These are phyloP conservation scores for Corydoras sp. DNA, from an alignment of 2,113 vertebrate genomes.

Conservation along the genomic window DNA sequence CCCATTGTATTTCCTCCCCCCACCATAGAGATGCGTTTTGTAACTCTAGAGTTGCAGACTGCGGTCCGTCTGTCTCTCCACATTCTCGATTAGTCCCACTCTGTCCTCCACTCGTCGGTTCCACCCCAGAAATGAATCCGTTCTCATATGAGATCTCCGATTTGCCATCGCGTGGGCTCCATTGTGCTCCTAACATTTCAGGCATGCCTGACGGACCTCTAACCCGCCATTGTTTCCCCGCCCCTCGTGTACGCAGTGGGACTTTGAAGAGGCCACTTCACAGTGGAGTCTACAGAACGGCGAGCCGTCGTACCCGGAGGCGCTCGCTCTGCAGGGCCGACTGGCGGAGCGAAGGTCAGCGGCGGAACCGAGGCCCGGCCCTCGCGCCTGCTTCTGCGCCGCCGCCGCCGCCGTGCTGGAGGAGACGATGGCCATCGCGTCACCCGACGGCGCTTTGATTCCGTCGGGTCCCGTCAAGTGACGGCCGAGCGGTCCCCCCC, in stretches of 20 bases:
- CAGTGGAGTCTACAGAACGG: conserved; percentile 48
- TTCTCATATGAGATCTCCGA: no score
- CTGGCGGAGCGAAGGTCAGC: conserved; percentile 35
- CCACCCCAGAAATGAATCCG: no score
- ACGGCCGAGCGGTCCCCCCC: not conserved
- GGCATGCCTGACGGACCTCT: not conserved
- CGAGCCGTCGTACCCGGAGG: conserved; percentile 29
- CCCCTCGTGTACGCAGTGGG: conserved; percentile 59
- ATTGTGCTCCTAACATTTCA: no score
- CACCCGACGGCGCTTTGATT: conserved; percentile 1
- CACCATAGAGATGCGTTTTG: no score
- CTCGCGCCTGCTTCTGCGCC: conserved; percentile 23
- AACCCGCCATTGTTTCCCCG: not conserved
- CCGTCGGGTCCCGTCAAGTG: conserved; percentile 22
- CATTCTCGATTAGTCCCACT: no score
- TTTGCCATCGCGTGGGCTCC: no score
- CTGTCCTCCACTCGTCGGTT: no score
- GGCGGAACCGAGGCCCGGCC: conserved; percentile 14
- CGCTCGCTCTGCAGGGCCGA: conserved; percentile 50
- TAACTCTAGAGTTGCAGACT: no score
- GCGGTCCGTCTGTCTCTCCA: no score
- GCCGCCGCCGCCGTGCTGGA: conserved; percentile 27
- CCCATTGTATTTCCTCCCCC: no score
- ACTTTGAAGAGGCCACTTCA: conserved; percentile 60
- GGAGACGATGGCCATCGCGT: conserved; percentile 29